These are phyloP conservation scores for Caenorhabditis panamensis DNA, from an alignment of 2,888 invertebrate genomes.

Conservation along the genomic window DNA sequence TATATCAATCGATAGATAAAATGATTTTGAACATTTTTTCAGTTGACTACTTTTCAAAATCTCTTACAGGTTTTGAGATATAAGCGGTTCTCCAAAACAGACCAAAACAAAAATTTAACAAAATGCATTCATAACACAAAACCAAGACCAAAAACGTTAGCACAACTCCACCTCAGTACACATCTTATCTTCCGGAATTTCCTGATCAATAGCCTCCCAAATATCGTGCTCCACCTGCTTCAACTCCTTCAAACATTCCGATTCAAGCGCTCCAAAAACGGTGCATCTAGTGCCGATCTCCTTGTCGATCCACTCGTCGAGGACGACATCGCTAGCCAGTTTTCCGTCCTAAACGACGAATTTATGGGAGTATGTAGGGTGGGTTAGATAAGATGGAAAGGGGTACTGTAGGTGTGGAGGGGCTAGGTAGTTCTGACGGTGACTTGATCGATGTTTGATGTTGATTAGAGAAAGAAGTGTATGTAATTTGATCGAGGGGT, in stretches of 20 bases:
- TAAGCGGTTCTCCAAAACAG: too few species aligned
- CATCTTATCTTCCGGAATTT: constrained; percentile 41
- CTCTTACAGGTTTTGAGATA: too few species aligned
- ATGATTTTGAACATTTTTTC: too few species aligned
- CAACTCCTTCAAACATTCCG: constrained; percentile 42
- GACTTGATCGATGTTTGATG: too few species aligned
- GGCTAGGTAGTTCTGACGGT: too few species aligned
- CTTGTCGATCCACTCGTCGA: constrained; percentile 39
- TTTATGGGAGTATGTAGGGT: neutral
- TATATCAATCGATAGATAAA: too few species aligned
- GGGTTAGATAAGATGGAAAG: neutral
- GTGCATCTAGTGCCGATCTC: constrained; percentile 47
- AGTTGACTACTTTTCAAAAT: too few species aligned
- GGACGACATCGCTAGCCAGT: constrained; percentile 26
- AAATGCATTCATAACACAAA: neutral
- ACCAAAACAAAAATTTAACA: neutral
- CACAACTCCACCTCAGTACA: constrained; percentile 37
- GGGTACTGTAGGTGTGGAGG: neutral
- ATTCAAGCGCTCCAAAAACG: constrained; percentile 7
- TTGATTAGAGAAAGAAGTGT: too few species aligned
- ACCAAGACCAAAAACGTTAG: neutral
- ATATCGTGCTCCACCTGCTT: constrained; percentile 42
- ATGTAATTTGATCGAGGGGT: too few species aligned
- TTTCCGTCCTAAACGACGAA: constrained; percentile 25
- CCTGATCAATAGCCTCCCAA: constrained; percentile 42